phyloP scores from a whole-genome alignment of 2,797 vertebrate genomes.

The Columba guinea region DNA sequence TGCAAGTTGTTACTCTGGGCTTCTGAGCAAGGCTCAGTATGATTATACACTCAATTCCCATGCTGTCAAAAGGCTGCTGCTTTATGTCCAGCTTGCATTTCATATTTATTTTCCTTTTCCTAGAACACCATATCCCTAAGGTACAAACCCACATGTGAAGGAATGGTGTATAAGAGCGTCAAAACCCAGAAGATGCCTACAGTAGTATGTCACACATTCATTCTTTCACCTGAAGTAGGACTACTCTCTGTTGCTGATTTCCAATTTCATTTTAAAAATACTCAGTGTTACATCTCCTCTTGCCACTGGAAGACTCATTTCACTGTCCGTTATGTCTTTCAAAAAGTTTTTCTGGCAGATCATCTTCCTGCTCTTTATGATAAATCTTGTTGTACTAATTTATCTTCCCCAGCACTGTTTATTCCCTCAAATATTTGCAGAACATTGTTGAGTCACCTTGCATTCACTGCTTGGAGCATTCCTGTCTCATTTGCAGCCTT shows the following conservation, averaged over 20 bases:
- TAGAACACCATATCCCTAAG: neutral
- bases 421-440: constrained; percentile 55
- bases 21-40: neutral
- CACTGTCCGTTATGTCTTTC: neutral
- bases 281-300: neutral
- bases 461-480: neutral
- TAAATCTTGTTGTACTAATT: constrained; percentile 30
- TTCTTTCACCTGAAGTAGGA: neutral
- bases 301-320: neutral
- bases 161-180: neutral
- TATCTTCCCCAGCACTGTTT: neutral
- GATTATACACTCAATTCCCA: neutral
- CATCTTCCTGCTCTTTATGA: neutral
- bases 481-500: constrained; percentile 34
- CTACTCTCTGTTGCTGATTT: neutral
- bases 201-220: neutral
- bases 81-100: neutral
- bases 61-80: neutral
- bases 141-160: neutral
- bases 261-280: neutral
- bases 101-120: neutral
- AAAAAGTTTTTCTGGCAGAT: constrained; percentile 1
- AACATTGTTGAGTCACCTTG: constrained; percentile 24
- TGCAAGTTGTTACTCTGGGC: neutral
- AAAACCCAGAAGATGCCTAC: neutral